Conservation (phyloP, 2,888 invertebrate genomes). For the Hoplodrina blanda region DNA sequence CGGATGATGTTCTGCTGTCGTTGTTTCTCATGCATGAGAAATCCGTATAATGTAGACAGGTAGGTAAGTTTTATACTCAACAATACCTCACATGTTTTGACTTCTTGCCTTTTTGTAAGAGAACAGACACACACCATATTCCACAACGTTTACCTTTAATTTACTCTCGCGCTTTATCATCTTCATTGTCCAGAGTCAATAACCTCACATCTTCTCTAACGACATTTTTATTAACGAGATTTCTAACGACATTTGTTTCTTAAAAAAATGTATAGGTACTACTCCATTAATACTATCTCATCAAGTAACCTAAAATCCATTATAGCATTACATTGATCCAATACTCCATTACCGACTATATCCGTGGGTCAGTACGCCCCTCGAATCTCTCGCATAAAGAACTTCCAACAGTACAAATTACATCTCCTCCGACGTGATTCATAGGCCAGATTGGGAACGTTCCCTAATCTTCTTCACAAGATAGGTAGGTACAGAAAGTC, state of each 20-base stretch:
- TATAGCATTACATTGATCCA: conserved; percentile 6
- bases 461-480: conserved; percentile 37
- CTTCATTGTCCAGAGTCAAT: background rate
- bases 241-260: background rate
- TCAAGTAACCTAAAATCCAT: conserved; percentile 8
- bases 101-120: background rate
- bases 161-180: background rate
- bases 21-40: background rate
- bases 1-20: no score
- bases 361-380: conserved; percentile 25
- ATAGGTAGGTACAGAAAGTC: background rate
- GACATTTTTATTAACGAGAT: background rate
- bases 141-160: conserved; percentile 3
- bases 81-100: background rate
- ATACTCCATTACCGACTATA: conserved; percentile 21
- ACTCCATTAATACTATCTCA: conserved; percentile 1
- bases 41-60: background rate
- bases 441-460: conserved; percentile 39
- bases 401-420: conserved; percentile 58
- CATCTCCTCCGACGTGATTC: conserved; percentile 56
- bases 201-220: background rate
- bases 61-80: background rate
- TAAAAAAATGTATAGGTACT: conserved; percentile 1
- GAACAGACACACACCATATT: background rate
- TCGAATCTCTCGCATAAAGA: conserved; percentile 42